Evolutionary conservation across 2,797 vertebrate species (phyloP), one percentile per base, ranked within the genome.

Genomic region (Podarcis lilfordi): DNA sequence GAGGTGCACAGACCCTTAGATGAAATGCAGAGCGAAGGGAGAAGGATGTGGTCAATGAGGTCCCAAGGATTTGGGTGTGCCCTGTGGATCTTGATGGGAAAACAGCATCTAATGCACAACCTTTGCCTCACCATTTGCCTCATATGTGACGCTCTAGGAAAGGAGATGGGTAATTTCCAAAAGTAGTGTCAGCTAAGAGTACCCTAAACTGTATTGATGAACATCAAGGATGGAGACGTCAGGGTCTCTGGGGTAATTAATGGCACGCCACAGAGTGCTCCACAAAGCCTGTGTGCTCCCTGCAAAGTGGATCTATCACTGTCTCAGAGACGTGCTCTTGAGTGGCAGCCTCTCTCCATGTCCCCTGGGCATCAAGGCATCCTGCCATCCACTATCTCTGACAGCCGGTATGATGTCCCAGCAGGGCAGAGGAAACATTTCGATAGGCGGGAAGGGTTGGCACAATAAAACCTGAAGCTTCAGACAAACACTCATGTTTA

Each of bases 351-450:
- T 75, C 76, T 68, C 64, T 84, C 77, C 27, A 29, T 1, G 19
- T 80, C 55, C 86, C 76, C 43, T 50, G 23, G 13, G 68, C 59
- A 3, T 75, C 85, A 68, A 37, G 69, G n/a, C 86, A 89, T 84
- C 82, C 78, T 87, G 69, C 86, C 43, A 74, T 68, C 75, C 75
- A 66, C 68, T 80, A 50, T 80, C 85, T 75, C 59, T 59, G 82
- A 84, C 85, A 87, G 76, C 27, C 32, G 3, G 76, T 15, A 32
- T 84, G 61, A 84, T 27, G 71, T 80, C 86, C 68, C 43, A 80
- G 82, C 55, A 68, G 77, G 81, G 59, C 4, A 68, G 78, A 74
- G 80, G 76, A 75, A 50, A 72, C 9, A 40, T 69, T 84, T 55
- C 21, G 82, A 80, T 25, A 74, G 7, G 32, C 43, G 43, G 77